Percentiles rank a stretch among this genome's conserved stretches.
These are phyloP conservation scores for Dasysyrphus tricinctus DNA, from an alignment of 2,888 invertebrate genomes.

Conservation along the genomic window DNA sequence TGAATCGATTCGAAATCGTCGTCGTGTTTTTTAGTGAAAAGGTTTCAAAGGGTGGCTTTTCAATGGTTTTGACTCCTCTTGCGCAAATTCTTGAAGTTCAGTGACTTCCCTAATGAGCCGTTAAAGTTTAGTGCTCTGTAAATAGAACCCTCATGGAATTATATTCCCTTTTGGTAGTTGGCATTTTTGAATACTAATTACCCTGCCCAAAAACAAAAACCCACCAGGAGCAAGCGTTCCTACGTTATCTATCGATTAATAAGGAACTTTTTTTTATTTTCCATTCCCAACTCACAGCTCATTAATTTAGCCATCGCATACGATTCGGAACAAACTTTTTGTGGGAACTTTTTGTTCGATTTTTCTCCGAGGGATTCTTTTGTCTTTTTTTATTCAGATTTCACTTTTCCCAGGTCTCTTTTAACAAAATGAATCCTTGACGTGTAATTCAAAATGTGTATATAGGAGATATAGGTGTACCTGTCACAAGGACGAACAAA, in stretches of 20 bases:
- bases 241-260: constrained; percentile 66
- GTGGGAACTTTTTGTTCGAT: constrained; percentile 17
- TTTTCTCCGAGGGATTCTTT: constrained; percentile 25
- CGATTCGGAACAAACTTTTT: constrained; percentile 20
- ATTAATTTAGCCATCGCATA: constrained; percentile 55
- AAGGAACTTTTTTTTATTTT: constrained; percentile 26
- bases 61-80: neutral
- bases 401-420: neutral
- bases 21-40: neutral
- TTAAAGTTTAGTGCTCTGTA: constrained; percentile 40
- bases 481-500: constrained; percentile 23
- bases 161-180: neutral
- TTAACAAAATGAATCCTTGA: constrained; percentile 3
- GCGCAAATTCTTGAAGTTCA: constrained; percentile 46
- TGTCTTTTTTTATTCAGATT: constrained; percentile 10
- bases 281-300: constrained; percentile 51
- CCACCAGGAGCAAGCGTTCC: neutral
- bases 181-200: constrained; percentile 52
- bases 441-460: constrained; percentile 5
- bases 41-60: neutral
- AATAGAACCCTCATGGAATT: constrained; percentile 6
- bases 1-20: neutral
- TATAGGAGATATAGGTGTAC: neutral
- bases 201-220: neutral
- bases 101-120: constrained; percentile 54